Evolutionary conservation across 1,140 invertebrate genomes (phyloP), one percentile per base, ranked within the genome.

Genomic region (Contarinia nasturtii): DNA sequence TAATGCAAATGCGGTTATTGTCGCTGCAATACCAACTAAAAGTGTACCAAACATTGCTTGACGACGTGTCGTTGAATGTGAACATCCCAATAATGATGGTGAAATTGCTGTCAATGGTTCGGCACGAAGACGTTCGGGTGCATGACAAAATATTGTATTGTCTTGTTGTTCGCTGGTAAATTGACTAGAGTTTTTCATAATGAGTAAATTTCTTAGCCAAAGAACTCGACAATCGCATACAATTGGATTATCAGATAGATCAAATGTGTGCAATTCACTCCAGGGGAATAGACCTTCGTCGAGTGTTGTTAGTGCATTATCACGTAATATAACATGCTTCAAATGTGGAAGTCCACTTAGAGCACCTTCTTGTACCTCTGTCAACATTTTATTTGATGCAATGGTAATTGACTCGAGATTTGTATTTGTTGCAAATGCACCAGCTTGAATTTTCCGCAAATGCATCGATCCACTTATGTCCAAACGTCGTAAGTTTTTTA

Each of bases 171-270:
- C 27, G 27, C 10, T 27, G 3, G 27, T 3, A 3, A 27, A 27
- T 42, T 76, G 75, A 33, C 73, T 82, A 17, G 77, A 75, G 55
- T 86, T 86, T 36, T 80, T 69, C 33, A 75, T 72, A 1, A 74
- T 68, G 7, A 86, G 65, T n/a, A 86, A 65, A 49, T 84, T 79
- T 8, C 79, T 70, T 38, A 89, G 67, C 86, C 86, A 91, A 33
- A 85, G 61, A 3, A 88, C 56, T 47, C 76, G 74, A 54, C 86
- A 90, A 52, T 80, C 77, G 60, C 86, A 91, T n/a, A 76, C 64
- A 11, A 91, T 65, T 0, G 84, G 84, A 56, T 90, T 90, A 50
- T 87, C 85, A 12, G 80, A 79, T 7, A 91, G 65, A 51, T 88
- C 83, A 10, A 89, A 57, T 5, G 72, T 71, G 19, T 75, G 69